Evolutionary conservation across 2,113 vertebrate species (phyloP).

Genomic region (Rattus rattus): DNA sequence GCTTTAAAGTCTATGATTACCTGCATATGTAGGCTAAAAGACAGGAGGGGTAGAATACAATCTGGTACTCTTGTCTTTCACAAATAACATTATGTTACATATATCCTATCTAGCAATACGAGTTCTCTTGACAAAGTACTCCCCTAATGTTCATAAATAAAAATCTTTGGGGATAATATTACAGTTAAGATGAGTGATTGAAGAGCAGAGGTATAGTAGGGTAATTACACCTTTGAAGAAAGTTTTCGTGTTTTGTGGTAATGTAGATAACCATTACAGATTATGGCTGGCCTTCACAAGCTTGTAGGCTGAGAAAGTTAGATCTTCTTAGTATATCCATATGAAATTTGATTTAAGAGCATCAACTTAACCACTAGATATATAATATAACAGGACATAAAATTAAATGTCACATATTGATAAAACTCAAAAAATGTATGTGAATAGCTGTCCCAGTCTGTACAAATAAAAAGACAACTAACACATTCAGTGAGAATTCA

Average conservation of each 20-base stretch:
- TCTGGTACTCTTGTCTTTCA: neutral
- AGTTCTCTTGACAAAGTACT: neutral
- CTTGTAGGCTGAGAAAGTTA: neutral
- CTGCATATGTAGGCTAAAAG: accelerated
- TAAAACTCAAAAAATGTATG: neutral
- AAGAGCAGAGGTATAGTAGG: neutral
- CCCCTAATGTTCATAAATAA: neutral
- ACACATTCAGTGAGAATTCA: neutral
- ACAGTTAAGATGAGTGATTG: neutral
- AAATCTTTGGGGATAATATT: neutral
- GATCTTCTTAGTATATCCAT: neutral
- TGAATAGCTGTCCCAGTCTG: neutral
- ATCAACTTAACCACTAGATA: neutral
- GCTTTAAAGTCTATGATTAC: neutral
- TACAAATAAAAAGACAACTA: neutral
- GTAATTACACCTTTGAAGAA: neutral
- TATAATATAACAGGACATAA: neutral
- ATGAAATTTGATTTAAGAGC: neutral
- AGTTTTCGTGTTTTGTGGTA: neutral
- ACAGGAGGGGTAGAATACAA: neutral
- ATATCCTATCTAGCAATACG: neutral
- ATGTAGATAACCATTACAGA: neutral
- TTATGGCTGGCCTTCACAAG: neutral
- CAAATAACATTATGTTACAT: neutral
- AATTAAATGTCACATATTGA: neutral